A percentile compares a stretch with the other conserved stretches of the same genome.
These are phyloP conservation scores for Macheiramphus alcinus DNA, from an alignment of 2,113 vertebrate species.

Conservation along the genomic window DNA sequence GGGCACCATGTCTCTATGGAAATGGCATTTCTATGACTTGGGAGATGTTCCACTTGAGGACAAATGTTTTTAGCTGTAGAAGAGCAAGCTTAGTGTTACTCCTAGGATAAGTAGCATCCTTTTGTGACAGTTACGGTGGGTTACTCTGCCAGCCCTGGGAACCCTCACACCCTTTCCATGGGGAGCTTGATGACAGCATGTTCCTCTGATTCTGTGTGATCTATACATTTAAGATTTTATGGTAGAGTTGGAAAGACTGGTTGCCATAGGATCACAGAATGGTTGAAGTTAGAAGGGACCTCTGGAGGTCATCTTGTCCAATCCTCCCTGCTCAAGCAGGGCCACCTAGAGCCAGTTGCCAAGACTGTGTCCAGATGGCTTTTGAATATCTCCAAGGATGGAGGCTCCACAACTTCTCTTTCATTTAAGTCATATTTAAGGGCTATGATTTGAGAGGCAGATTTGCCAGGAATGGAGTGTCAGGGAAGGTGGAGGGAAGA, in stretches of 20 bases:
- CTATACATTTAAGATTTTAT: background rate
- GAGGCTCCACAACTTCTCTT: background rate
- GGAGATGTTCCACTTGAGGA: background rate
- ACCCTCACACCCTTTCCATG: background rate
- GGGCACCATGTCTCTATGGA: background rate
- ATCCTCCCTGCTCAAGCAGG: background rate
- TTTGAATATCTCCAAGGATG: background rate
- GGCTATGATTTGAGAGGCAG: background rate
- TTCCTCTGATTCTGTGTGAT: background rate
- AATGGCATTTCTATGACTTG: background rate
- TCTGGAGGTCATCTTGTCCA: background rate
- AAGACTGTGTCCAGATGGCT: background rate
- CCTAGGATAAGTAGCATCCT: background rate
- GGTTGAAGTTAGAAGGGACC: background rate
- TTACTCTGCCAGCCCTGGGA: background rate
- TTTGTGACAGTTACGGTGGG: background rate
- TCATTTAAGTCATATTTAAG: background rate
- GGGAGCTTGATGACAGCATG: background rate
- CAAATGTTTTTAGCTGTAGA: background rate
- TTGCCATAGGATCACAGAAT: background rate
- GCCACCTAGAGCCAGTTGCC: background rate
- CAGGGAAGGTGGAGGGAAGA: background rate
- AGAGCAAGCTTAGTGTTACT: background rate
- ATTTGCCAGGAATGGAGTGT: background rate
- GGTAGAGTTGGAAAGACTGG: background rate